Evolutionary conservation across 1,140 invertebrate genomes (phyloP), one percentile per base, ranked within the genome.

Genomic region (Artemia franciscana): DNA sequence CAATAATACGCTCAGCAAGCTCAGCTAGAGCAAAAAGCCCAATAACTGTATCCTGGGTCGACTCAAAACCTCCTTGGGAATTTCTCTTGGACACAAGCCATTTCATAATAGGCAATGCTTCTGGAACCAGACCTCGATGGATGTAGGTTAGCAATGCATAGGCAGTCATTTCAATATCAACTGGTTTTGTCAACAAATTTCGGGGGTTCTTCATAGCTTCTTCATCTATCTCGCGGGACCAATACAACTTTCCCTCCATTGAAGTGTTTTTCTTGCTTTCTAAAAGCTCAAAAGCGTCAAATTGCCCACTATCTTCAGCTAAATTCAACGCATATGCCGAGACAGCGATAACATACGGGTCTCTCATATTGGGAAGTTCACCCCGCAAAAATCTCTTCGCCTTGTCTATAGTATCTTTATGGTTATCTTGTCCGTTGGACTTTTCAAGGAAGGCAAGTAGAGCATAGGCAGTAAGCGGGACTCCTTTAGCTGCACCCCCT

Each of bases 121-220:
- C 82, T 25, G 66, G 65, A 24, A 81, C 70, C 1, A 85, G 74
- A 64, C 81, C 82, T 65, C 79, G 76, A 57, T 77, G 76, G 0
- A 86, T 68, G 68, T 88, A 80, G 1, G 80, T 80, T 1, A 84
- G 71, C 5, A 88, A 72, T 0, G 81, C 86, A 74, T 93, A 95
- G 0, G 88, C 79, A 0, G 89, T 88, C 72, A 89, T 89, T 71
- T 89, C 84, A n/a, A 92, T 81, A 66, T 91, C 86, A 2, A 86
- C 78, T 12, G 84, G 84, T 57, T 82, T 79, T 4, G 84, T 79
- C 56, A 81, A 69, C 25, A 75, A 75, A 59, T 79, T 79, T 79
- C 85, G 85, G 0, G 86, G 84, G 69, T 85, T 86, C 63, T 82
- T 80, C 64, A 80, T 80, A 28, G 82, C 81, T 4, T 71, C 69